Base-by-base conservation (phyloP, 2,888 invertebrate genomes). In the Pedicia rivosa region DNA sequence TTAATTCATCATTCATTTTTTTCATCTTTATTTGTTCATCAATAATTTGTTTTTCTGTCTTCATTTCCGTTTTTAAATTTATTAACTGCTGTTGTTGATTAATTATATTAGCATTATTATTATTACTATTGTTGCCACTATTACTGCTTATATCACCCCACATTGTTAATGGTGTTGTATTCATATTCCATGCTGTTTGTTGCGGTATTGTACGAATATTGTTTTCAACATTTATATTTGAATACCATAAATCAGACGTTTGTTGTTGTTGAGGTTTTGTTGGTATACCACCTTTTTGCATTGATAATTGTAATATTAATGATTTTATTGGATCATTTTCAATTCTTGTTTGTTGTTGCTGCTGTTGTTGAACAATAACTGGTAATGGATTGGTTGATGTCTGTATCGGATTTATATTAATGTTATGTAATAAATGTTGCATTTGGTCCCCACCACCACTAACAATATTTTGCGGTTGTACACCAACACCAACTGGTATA, bases 281-380 rank as follows among this genome's bases (percentile, higher is more conserved):
- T n/a, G n/a, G n/a, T n/a, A n/a, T n/a, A n/a, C n/a, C n/a, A 5
- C 9, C 33, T 31, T 42, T 37, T 39, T 60, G 52, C 42, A 42
- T 56, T 19, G 58, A 57, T 35, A 68, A 50, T 45, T 68, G 69
- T 35, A 67, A 56, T 27, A 69, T 47, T 44, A 68, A 52, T 42
- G 61, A 65, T 43, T 65, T 63, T 14, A 69, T 43, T 7, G 41
- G 30, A 26, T 40, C 43, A 34, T 33, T 40, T 16, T 40, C 43
- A 37, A 35, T 37, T 29, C 15, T 22, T 30, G 35, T 14, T 6
- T 40, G 40, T 15, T 37, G 35, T 10, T 24, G n/a, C 8, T 38
- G 41, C 12, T 41, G 41, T 53, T 54, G 5, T 53, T 51, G 0
- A 54, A 45, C 2, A 56, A 46, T 16, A 58, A 57, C 2, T 48